These are phyloP conservation scores for Hyles euphorbiae DNA, from an alignment of 1,140 invertebrate species.

Conservation along the genomic window DNA sequence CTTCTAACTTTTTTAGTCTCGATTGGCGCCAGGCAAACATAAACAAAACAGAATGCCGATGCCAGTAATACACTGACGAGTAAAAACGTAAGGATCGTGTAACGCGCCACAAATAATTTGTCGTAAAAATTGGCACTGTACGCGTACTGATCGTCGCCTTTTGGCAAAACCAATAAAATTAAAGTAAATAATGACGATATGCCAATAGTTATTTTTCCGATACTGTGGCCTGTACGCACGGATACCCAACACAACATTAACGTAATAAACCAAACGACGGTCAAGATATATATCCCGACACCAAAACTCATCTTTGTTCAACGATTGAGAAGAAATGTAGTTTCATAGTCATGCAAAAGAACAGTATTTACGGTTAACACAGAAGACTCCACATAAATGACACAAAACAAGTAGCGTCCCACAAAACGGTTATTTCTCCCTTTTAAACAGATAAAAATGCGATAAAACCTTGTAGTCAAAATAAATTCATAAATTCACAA, in stretches of 20 bases:
- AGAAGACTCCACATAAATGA: slow-evolving; percentile 20
- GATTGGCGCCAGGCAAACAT: slow-evolving; percentile 50
- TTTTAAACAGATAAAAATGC: slow-evolving; percentile 17
- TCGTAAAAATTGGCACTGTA: slow-evolving; percentile 59
- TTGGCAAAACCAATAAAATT: slow-evolving; percentile 52
- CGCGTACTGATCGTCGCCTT: slow-evolving; percentile 27
- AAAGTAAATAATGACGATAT: slow-evolving; percentile 49
- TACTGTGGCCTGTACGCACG: slow-evolving; percentile 55
- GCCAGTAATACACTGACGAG: slow-evolving; percentile 42
- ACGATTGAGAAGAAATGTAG: slow-evolving; percentile 17
- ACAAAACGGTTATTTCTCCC: slow-evolving; percentile 17
- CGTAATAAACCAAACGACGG: slow-evolving; percentile 54
- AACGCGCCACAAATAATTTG: slow-evolving; percentile 49
- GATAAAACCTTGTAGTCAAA: slow-evolving; percentile 21
- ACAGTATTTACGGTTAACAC: slow-evolving; percentile 19
- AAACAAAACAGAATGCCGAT: slow-evolving; percentile 44
- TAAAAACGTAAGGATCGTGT: slow-evolving; percentile 47
- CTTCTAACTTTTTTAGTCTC: slow-evolving; percentile 54
- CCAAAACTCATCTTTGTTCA: slow-evolving; percentile 48
- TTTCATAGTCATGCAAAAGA: slow-evolving; percentile 26
- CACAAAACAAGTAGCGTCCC: slow-evolving; percentile 8
- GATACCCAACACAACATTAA: slow-evolving; percentile 59
- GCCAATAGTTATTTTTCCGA: slow-evolving; percentile 52
- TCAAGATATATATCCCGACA: slow-evolving; percentile 60
- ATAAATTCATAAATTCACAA: slow-evolving; percentile 13